phyloP scores from a whole-genome alignment of 2,888 invertebrate genomes.

The Seira ritae region DNA sequence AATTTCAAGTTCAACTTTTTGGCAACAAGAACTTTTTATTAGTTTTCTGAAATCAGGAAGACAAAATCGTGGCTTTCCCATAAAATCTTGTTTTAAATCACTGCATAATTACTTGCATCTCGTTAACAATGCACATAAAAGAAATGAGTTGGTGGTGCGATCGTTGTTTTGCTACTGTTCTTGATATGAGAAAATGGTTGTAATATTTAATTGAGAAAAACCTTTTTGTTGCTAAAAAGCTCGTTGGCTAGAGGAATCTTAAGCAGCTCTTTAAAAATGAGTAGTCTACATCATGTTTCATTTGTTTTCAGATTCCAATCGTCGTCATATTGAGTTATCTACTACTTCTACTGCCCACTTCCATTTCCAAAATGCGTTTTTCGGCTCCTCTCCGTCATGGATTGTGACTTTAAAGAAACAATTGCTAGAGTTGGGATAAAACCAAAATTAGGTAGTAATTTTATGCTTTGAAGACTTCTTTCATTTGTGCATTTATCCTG shows the following conservation, averaged over 20 bases:
- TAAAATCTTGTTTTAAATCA: conserved; percentile 57
- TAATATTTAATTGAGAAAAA: too few species aligned
- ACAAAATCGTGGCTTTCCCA: conserved; percentile 60
- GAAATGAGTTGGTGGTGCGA: background rate
- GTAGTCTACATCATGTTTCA: background rate
- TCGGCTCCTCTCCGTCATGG: background rate
- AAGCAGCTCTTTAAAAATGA: background rate
- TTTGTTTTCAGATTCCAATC: background rate
- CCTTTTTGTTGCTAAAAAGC: background rate
- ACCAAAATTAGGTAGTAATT: background rate
- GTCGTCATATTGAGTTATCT: background rate
- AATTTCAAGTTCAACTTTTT: too few species aligned
- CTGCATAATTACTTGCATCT: conserved; percentile 55
- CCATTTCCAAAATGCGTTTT: conserved; percentile 8
- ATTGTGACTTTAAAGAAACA: background rate
- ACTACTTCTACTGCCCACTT: too few species aligned
- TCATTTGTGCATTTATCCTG: background rate
- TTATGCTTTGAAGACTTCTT: background rate
- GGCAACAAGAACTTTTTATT: background rate
- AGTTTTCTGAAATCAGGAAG: conserved; percentile 42
- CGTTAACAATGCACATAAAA: conserved; percentile 24
- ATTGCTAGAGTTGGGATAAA: background rate
- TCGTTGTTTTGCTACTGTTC: background rate
- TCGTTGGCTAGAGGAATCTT: background rate
- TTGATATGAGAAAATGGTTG: too few species aligned